Conservation (phyloP, 2,888 invertebrate genomes). For the Entomobrya proxima region DNA sequence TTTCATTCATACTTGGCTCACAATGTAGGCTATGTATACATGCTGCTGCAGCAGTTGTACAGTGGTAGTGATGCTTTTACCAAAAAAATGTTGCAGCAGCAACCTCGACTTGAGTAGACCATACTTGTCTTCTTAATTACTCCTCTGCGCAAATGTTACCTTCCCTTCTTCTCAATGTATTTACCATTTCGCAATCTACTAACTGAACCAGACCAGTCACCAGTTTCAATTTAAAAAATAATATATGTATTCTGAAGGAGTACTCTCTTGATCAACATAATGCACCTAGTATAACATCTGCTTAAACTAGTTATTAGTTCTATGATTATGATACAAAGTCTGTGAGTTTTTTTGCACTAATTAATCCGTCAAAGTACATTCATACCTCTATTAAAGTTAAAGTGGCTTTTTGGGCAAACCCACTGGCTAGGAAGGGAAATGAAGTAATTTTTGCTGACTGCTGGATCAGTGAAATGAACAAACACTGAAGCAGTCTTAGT, state of each 20-base stretch:
- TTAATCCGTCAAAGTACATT: constrained; percentile 5
- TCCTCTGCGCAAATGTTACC: constrained; percentile 48
- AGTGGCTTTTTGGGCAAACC: not conserved
- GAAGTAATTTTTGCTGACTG: constrained; percentile 2
- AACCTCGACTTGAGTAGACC: constrained; percentile 24
- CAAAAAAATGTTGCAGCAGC: not conserved
- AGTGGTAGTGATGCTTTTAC: not conserved
- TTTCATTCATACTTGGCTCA: not conserved
- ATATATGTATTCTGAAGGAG: too few relatives aligned
- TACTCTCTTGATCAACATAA: too few relatives aligned
- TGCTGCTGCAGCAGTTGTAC: not conserved
- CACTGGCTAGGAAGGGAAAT: not conserved
- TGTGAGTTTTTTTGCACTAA: not conserved
- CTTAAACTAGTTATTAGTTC: not conserved
- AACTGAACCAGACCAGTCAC: not conserved
- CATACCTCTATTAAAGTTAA: not conserved
- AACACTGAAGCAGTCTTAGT: not conserved
- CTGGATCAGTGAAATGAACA: constrained; percentile 26
- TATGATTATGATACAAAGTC: not conserved
- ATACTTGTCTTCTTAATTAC: constrained; percentile 50
- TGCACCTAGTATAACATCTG: not conserved
- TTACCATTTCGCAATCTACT: not conserved
- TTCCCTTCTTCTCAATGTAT: constrained; percentile 5
- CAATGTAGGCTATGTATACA: too few relatives aligned
- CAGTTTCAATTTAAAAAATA: too few relatives aligned